A percentile compares a stretch with the other conserved stretches of the same genome.
Conservation (phyloP, 2,113 vertebrate species). For the Austrofundulus limnaeus region DNA sequence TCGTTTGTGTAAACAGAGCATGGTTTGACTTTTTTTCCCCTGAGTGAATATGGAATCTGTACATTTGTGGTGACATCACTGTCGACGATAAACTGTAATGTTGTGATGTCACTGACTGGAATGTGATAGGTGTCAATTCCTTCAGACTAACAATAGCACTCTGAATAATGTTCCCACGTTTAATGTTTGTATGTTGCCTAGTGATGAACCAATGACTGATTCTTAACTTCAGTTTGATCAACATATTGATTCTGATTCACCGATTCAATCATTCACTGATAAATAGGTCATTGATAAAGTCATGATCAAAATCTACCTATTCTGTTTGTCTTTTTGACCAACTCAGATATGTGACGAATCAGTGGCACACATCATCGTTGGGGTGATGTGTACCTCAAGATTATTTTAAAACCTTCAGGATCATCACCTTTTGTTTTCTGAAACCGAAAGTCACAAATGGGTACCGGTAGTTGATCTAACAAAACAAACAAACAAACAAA, state of each 20-base stretch:
- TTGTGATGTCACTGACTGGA: constrained; percentile 22
- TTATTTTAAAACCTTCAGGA: no score
- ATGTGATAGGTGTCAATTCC: constrained; percentile 25
- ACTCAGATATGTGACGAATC: no score
- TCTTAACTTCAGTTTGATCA: not conserved
- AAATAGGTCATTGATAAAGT: no score
- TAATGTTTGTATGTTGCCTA: not conserved
- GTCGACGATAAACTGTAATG: constrained; percentile 8
- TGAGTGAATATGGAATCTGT: constrained; percentile 17
- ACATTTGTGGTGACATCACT: constrained; percentile 10
- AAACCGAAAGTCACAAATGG: no score
- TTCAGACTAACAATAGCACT: constrained; percentile 10
- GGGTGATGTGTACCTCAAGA: no score
- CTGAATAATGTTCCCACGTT: constrained; percentile 13
- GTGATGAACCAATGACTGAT: not conserved
- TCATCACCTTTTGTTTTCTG: no score
- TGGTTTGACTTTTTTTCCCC: constrained; percentile 1
- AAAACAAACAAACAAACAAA: no score
- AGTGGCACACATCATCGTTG: no score
- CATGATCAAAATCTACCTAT: no score
- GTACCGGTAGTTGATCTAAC: no score
- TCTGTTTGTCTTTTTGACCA: no score
- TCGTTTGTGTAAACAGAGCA: constrained; percentile 1
- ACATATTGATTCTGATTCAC: not conserved
- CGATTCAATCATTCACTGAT: no score